Evolutionary conservation across 2,797 vertebrate genomes (phyloP), one percentile per base, ranked within the genome.

Genomic region (Phataginus tricuspis): DNA sequence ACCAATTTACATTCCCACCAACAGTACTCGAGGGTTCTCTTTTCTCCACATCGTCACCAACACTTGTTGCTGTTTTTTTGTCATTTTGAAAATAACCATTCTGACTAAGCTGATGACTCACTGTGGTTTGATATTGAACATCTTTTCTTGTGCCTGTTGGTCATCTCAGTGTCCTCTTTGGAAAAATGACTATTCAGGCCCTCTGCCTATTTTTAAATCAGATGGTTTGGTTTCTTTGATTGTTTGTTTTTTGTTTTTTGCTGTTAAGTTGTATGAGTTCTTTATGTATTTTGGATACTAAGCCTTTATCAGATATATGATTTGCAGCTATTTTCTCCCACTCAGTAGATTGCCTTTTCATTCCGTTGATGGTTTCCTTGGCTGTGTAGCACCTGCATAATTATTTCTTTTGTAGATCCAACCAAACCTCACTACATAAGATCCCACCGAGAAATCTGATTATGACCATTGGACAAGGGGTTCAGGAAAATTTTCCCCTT

Each of bases 381-480:
- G 23, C 45, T 7, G 31, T 39, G 49, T 15, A 11, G 10, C 13
- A 68, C 34, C 31, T 4, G 3, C 10, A 12, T 7, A 4, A 2
- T 37, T 27, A 8, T 12, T 19, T 45, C 25, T 57, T 55, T 27
- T 18, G 59, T 16, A 12, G 16, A 45, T 29, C 16, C 90, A 27
- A 16, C 59, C 7, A 4, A 51, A 25, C 27, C 16, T 74, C 12
- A 0, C 7, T 16, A 4, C 12, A 19, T 16, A 1, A 37, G 11
- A 74, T 8, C 59, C 15, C 42, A 34, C n/a, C 0, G 7, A 31
- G 69, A 66, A 14, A 72, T 11, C 45, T 34, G 37, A 14, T 25
- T n/a, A 15, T 9, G 34, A 19, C 59, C 1, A 0, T 2, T 4
- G 34, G 4, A 2, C 1, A 4, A 0, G 18, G 5, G 7, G 7